These are phyloP conservation scores for Porites australiensis DNA, from an alignment of 64 coral and sea anemone genomes.

Conservation along the genomic window DNA sequence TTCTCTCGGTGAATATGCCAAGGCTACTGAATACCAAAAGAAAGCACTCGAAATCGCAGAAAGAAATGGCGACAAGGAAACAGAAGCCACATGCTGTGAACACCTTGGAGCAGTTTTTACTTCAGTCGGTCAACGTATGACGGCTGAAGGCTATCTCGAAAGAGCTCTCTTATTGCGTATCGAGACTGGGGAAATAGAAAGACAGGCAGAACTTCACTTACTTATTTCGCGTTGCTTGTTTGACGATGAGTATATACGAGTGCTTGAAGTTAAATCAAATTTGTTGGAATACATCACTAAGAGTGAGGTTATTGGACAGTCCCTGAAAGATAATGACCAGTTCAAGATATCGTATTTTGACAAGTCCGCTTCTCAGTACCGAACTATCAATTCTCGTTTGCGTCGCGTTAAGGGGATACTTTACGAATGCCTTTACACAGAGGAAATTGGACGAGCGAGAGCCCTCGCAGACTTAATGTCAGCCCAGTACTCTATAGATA, in stretches of 20 bases:
- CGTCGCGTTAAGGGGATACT: neutral
- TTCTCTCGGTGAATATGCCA: neutral
- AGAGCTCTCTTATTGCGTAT: no score
- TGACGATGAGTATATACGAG: no score
- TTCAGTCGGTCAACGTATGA: no score
- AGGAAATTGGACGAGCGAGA: neutral
- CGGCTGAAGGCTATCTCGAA: no score
- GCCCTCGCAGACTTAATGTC: conserved; percentile 1
- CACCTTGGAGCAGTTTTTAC: neutral
- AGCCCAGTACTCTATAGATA: neutral
- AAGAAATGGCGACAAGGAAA: neutral
- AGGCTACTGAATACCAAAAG: neutral
- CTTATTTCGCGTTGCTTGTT: neutral
- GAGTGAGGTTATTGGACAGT: no score
- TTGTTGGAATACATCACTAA: no score
- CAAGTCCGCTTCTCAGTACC: neutral
- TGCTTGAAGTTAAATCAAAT: no score
- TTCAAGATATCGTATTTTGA: neutral
- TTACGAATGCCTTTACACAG: neutral
- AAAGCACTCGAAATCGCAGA: neutral
- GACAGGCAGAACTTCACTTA: no score
- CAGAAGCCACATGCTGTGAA: neutral
- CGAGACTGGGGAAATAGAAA: no score
- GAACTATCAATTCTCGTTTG: neutral
- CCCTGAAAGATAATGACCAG: neutral